These are phyloP conservation scores for Ophonus ardosiacus DNA, from an alignment of 2,888 invertebrate species.

Conservation along the genomic window DNA sequence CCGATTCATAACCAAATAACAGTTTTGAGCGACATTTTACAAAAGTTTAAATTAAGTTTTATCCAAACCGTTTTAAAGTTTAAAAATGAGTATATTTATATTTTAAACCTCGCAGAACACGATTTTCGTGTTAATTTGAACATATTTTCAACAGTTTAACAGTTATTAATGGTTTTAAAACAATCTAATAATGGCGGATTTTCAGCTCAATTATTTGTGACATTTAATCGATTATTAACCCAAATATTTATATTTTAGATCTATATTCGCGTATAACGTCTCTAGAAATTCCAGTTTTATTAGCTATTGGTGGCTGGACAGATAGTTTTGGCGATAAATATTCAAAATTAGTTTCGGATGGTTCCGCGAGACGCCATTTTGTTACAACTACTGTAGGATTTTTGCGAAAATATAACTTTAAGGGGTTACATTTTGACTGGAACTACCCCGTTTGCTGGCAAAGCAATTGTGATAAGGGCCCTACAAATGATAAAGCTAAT, in stretches of 20 bases:
- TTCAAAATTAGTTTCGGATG: constrained; percentile 85
- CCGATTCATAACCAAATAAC: no score
- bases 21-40: no score
- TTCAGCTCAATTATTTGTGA: no score
- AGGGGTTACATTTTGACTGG: constrained; percentile 95
- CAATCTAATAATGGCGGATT: no score
- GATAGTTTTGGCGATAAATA: constrained; percentile 94
- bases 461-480: constrained; percentile 90
- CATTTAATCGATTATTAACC: no score
- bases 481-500: constrained; percentile 86
- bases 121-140: no score
- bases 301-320: constrained; percentile 97
- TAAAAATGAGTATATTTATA: no score
- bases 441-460: constrained; percentile 97
- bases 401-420: constrained; percentile 86
- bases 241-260: constrained; percentile 79
- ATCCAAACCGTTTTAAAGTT: no score
- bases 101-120: no score
- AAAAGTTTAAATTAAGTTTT: no score
- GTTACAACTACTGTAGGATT: constrained; percentile 84
- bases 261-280: constrained; percentile 88
- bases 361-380: constrained; percentile 83
- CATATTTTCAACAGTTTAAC: no score
- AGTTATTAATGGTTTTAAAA: no score
- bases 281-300: constrained; percentile 82